phyloP scores from a whole-genome alignment of 2,888 invertebrate species.

The Lapara coniferarum region DNA sequence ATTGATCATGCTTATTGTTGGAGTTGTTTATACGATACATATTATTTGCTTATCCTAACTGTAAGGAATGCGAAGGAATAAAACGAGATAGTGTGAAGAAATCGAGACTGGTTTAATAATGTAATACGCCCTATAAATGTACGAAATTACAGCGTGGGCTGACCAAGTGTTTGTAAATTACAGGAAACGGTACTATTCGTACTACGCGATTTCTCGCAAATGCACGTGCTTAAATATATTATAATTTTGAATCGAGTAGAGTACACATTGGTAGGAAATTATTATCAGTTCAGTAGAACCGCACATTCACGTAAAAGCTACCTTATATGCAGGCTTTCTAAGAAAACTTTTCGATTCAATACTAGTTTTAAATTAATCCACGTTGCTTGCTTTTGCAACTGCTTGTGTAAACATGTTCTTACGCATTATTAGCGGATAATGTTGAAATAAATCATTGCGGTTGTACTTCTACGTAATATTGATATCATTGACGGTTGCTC shows the following conservation, averaged over 20 bases:
- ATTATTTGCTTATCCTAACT: background rate
- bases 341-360: conserved; percentile 4
- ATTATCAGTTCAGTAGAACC: background rate
- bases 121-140: conserved; percentile 8
- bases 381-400: conserved; percentile 20
- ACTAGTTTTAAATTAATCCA: conserved; percentile 22
- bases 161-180: conserved; percentile 15
- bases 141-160: conserved; percentile 13
- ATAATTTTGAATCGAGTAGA: background rate
- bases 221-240: background rate
- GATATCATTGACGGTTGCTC: conserved; percentile 1
- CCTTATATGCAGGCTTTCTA: background rate
- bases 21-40: background rate
- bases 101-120: conserved; percentile 9
- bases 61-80: background rate
- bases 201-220: conserved; percentile 5
- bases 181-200: conserved; percentile 20
- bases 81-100: conserved; percentile 4
- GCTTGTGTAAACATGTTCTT: conserved; percentile 9
- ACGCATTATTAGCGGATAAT: conserved; percentile 8
- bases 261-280: background rate
- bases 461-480: conserved; percentile 4
- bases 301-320: conserved; percentile 3
- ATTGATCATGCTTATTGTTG: no score
- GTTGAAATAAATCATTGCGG: conserved; percentile 16